These are phyloP conservation scores for Hydrolagus colliei DNA, from an alignment of 2,797 vertebrate genomes.

Conservation along the genomic window DNA sequence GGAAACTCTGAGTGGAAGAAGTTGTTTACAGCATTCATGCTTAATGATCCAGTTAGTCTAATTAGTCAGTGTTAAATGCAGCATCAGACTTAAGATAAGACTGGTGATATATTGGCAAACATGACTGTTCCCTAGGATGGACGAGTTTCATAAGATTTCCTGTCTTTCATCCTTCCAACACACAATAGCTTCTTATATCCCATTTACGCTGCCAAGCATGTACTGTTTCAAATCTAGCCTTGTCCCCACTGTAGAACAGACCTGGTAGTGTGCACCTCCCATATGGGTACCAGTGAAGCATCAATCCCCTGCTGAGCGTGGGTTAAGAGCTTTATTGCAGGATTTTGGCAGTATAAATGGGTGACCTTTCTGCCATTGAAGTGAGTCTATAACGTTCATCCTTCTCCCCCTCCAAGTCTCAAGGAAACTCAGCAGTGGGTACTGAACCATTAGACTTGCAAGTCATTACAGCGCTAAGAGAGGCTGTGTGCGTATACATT, in stretches of 20 bases:
- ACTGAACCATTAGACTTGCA: no score
- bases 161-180: not conserved
- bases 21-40: not conserved
- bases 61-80: not conserved
- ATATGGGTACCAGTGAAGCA: not conserved
- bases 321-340: not conserved
- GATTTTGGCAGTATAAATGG: not conserved
- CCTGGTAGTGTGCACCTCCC: not conserved
- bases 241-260: not conserved
- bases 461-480: no score
- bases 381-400: not conserved
- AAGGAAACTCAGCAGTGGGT: no score
- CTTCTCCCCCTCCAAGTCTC: not conserved
- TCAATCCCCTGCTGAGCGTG: not conserved
- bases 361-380: not conserved
- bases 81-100: not conserved
- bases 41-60: not conserved
- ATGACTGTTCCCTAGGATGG: no score
- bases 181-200: not conserved
- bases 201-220: not conserved
- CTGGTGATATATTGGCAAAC: not conserved
- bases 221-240: not conserved
- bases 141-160: not conserved
- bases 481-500: no score
- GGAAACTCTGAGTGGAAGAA: not conserved